Evolutionary conservation across 1,140 invertebrate species (phyloP).

Genomic region (Gonioctena quinquepunctata): DNA sequence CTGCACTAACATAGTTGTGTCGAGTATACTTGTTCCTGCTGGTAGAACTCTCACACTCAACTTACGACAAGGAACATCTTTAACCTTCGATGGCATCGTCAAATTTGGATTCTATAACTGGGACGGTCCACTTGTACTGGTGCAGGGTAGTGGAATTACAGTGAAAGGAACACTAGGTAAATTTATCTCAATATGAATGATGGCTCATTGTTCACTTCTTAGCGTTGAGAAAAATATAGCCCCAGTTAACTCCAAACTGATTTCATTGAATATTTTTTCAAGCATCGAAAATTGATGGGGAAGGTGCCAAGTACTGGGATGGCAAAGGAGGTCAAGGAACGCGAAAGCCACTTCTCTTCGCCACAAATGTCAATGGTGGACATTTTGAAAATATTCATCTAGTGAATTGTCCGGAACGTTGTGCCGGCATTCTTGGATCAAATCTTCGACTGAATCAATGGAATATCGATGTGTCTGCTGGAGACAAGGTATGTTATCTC

Average conservation of each 20-base stretch:
- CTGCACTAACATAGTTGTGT: constrained; percentile 6
- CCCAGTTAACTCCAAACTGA: too few relatives aligned
- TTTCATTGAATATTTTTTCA: too few relatives aligned
- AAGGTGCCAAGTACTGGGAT: constrained; percentile 3
- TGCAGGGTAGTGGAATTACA: neutral
- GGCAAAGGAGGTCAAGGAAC: neutral
- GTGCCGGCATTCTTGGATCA: neutral
- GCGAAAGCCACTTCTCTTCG: neutral
- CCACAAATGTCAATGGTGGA: neutral
- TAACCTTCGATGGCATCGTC: neutral
- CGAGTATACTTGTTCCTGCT: neutral
- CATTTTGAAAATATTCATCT: neutral
- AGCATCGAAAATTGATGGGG: neutral
- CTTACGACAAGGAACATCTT: neutral
- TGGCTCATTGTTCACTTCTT: too few relatives aligned
- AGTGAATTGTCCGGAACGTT: neutral
- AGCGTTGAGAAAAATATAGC: too few relatives aligned
- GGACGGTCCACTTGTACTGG: neutral
- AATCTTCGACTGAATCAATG: neutral
- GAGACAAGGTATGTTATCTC: neutral
- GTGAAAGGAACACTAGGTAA: constrained; percentile 11
- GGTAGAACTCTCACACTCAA: neutral
- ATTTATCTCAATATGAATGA: too few relatives aligned
- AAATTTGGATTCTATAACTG: neutral
- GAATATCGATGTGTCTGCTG: neutral